Conservation (phyloP, 2,797 vertebrate genomes). For the Pterois miles region DNA sequence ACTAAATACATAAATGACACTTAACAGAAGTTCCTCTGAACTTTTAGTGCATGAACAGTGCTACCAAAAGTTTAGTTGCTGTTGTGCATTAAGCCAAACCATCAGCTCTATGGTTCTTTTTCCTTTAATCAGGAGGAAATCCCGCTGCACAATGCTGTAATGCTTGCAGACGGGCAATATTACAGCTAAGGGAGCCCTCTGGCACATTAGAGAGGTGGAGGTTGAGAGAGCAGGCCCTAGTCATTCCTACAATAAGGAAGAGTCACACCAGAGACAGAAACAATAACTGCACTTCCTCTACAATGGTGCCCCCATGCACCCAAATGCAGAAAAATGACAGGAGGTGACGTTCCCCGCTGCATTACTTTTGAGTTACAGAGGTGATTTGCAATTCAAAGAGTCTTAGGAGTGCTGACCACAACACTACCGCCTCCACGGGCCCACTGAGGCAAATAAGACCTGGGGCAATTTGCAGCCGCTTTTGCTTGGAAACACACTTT, state of each 20-base stretch:
- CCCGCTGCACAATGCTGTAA: conserved; percentile 57
- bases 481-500: conserved; percentile 79
- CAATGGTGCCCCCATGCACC: conserved; percentile 77
- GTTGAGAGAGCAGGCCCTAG: conserved; percentile 71
- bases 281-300: conserved; percentile 82
- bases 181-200: conserved; percentile 71
- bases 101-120: conserved; percentile 31
- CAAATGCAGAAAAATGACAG: conserved; percentile 87
- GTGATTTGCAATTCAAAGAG: conserved; percentile 86
- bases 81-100: conserved; percentile 33
- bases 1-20: background rate
- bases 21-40: background rate
- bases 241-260: conserved; percentile 80
- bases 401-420: conserved; percentile 86
- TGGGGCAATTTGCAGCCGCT: conserved; percentile 79
- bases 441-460: conserved; percentile 83
- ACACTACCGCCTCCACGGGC: conserved; percentile 76
- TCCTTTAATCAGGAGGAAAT: conserved; percentile 67
- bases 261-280: conserved; percentile 81
- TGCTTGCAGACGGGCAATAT: conserved; percentile 69
- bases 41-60: background rate
- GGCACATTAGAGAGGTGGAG: conserved; percentile 71
- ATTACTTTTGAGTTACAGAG: conserved; percentile 86
- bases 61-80: conserved; percentile 25
- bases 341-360: conserved; percentile 77